Evolutionary conservation across 2,113 vertebrate species (phyloP).

Genomic region (Chloebia gouldiae): DNA sequence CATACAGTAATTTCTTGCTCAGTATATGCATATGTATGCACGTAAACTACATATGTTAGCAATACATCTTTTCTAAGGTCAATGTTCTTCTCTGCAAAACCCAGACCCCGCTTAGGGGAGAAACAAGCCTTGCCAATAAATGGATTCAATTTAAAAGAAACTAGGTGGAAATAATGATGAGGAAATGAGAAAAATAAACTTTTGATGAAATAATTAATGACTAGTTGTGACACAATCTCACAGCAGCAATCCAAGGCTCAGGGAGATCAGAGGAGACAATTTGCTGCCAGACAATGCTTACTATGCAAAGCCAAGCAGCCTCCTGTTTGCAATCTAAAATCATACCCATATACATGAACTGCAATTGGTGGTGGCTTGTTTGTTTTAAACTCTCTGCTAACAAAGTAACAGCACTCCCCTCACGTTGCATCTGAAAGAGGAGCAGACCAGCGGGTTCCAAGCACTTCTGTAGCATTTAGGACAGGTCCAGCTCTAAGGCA

Average conservation of each 20-base stretch:
- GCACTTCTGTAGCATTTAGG: neutral
- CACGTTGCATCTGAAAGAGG: neutral
- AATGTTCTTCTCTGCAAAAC: neutral
- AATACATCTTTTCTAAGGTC: neutral
- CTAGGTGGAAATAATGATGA: constrained; percentile 61
- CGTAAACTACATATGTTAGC: neutral
- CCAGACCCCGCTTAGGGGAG: neutral
- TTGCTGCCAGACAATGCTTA: constrained; percentile 51
- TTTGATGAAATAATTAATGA: constrained; percentile 67
- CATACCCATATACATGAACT: constrained; percentile 12
- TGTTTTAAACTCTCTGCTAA: neutral
- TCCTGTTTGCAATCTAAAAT: constrained; percentile 61
- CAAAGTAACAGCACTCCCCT: neutral
- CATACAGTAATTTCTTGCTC: neutral
- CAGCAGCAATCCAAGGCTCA: constrained; percentile 62
- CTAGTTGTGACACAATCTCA: constrained; percentile 61
- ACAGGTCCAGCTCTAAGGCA: neutral
- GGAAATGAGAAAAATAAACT: constrained; percentile 64
- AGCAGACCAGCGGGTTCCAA: neutral
- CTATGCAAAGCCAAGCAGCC: constrained; percentile 52
- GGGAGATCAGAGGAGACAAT: constrained; percentile 53
- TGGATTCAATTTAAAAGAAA: constrained; percentile 52
- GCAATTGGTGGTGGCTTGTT: constrained; percentile 11
- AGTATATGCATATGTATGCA: neutral
- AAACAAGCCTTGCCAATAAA: constrained; percentile 25